Evolutionary conservation across 2,888 invertebrate genomes (phyloP).

Genomic region (Melangyna quadrimaculata): DNA sequence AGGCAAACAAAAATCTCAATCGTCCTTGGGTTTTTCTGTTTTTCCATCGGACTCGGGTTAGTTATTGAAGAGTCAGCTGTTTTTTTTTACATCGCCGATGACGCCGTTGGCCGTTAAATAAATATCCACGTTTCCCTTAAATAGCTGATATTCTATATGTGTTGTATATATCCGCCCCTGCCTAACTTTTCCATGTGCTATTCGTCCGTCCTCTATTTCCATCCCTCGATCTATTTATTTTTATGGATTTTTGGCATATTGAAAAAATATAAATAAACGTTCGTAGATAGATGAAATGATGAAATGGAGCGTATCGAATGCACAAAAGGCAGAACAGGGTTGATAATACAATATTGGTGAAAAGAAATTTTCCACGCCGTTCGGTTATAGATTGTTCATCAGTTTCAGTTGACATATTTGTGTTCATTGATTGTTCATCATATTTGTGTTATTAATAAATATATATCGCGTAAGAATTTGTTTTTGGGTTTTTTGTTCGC

Average conservation of each 20-base stretch:
- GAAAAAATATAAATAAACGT: not conserved
- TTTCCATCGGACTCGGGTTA: conserved; percentile 14
- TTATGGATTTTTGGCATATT: conserved; percentile 46
- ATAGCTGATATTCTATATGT: conserved; percentile 62
- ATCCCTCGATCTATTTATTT: conserved; percentile 28
- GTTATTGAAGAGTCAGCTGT: conserved; percentile 47
- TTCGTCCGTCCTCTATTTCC: not conserved
- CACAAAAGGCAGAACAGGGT: conserved; percentile 17
- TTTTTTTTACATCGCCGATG: conserved; percentile 6
- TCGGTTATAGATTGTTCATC: conserved; percentile 16
- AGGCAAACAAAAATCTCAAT: not conserved
- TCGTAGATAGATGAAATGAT: not conserved
- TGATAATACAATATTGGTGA: not conserved
- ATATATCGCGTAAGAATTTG: not conserved
- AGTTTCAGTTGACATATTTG: not conserved
- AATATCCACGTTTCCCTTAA: conserved; percentile 20
- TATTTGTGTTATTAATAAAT: not conserved
- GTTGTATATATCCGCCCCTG: conserved; percentile 4
- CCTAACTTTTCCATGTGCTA: not conserved
- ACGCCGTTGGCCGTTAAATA: conserved; percentile 2
- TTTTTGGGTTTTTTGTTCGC: not conserved
- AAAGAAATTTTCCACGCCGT: conserved; percentile 23
- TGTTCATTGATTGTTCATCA: no score
- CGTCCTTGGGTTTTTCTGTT: conserved; percentile 49
- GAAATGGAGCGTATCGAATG: conserved; percentile 36